Evolutionary conservation across 23 tunicate genomes (phyloP).

Genomic region (Phallusia fumigata): DNA sequence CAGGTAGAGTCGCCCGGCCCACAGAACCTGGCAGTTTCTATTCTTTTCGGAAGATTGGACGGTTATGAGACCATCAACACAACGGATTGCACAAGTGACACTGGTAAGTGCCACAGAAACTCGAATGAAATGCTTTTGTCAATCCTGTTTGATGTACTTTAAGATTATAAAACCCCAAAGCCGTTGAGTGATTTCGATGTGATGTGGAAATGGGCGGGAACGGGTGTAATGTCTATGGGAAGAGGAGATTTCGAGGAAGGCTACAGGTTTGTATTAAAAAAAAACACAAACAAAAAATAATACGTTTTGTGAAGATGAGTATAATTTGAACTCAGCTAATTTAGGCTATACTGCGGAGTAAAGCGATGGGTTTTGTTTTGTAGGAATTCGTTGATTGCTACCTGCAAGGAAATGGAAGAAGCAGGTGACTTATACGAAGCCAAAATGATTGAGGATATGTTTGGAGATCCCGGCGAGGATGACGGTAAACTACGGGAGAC

Average conservation of each 20-base stretch:
- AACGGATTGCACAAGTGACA: conserved; percentile 60
- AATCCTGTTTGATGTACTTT: background rate
- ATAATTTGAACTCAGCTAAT: too few relatives aligned
- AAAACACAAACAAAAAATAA: too few relatives aligned
- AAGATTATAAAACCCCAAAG: conserved; percentile 46
- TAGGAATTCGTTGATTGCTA: background rate
- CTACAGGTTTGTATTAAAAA: conserved; percentile 15
- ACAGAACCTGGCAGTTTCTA: conserved; percentile 70
- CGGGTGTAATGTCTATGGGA: conserved; percentile 80
- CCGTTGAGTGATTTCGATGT: conserved; percentile 65
- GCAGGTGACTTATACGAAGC: background rate
- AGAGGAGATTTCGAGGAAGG: conserved; percentile 58
- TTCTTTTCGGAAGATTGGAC: conserved; percentile 66
- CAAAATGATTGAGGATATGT: conserved; percentile 7
- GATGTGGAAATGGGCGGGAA: conserved; percentile 67
- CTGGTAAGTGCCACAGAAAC: conserved; percentile 34
- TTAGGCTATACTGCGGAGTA: too few relatives aligned
- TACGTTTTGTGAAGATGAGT: too few relatives aligned
- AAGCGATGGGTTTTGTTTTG: background rate
- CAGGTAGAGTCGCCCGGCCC: conserved; percentile 85
- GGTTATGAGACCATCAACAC: conserved; percentile 29
- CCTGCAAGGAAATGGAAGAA: background rate
- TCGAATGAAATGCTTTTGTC: background rate
- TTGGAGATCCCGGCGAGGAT: conserved; percentile 19
- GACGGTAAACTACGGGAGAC: conserved; percentile 21